Conservation (phyloP, 2,888 invertebrate genomes). For the Tenthredo livida region DNA sequence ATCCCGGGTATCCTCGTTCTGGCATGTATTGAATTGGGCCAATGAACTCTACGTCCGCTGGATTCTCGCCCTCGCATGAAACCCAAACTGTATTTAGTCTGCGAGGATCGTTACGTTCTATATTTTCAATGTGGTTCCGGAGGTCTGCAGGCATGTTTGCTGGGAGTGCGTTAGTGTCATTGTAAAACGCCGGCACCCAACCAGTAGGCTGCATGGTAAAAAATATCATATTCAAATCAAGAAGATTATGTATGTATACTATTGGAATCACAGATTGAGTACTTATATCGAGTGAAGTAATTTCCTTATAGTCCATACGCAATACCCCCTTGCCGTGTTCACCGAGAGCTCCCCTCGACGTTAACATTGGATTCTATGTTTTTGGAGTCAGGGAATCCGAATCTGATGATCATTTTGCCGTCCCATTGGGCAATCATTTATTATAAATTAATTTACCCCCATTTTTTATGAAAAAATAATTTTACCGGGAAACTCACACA, state of each 20-base stretch:
- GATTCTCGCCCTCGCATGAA: slow-evolving; percentile 96
- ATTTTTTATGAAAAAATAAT: no score
- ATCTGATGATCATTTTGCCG: no score
- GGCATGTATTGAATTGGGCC: slow-evolving; percentile 89
- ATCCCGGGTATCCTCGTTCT: slow-evolving; percentile 90
- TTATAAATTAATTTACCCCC: no score
- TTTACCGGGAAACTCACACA: no score
- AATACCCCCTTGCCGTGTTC: no score
- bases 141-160: slow-evolving; percentile 88
- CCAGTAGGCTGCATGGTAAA: slow-evolving; percentile 80
- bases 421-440: no score
- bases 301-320: no score
- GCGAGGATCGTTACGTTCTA: slow-evolving; percentile 74
- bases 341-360: no score
- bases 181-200: slow-evolving; percentile 91
- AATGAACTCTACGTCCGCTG: slow-evolving; percentile 95
- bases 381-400: no score
- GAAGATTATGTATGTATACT: no score
- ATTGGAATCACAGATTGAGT: background rate
- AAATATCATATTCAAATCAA: slow-evolving; percentile 61
- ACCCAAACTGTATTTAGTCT: slow-evolving; percentile 90
- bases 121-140: slow-evolving; percentile 81
- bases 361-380: no score
- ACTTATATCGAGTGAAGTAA: background rate
- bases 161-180: slow-evolving; percentile 86